Percentiles rank a stretch among this genome's conserved stretches.
These are phyloP conservation scores for Eufriesea mexicana DNA, from an alignment of 1,140 invertebrate species.

Conservation along the genomic window DNA sequence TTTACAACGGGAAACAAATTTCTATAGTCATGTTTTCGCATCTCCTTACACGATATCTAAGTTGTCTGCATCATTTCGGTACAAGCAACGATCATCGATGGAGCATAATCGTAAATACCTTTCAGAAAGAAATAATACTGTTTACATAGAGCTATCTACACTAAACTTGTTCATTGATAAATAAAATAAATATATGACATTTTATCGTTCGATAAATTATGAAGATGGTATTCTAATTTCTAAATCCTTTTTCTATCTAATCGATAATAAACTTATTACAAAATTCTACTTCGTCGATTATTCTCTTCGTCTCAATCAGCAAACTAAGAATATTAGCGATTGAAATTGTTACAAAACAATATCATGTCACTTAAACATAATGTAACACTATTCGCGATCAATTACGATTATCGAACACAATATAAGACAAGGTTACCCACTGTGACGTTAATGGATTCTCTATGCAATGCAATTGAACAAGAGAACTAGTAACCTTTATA, in stretches of 20 bases:
- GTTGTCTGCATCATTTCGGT: background rate
- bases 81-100: background rate
- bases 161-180: background rate
- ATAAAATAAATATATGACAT: background rate
- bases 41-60: background rate
- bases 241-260: background rate
- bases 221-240: background rate
- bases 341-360: background rate
- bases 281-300: background rate
- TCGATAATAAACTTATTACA: background rate
- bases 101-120: background rate
- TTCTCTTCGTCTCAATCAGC: background rate
- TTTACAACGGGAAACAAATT: background rate
- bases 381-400: background rate
- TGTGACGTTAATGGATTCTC: background rate
- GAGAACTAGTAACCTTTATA: background rate
- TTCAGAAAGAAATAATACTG: background rate
- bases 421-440: background rate
- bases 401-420: slow-evolving; percentile 3
- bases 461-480: background rate
- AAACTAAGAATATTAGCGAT: background rate
- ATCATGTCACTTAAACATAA: no score
- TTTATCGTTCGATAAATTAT: background rate
- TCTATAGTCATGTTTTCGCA: background rate
- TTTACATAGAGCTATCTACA: background rate